A percentile compares a stretch with the other conserved stretches of the same genome.
Evolutionary conservation across 2,888 invertebrate species (phyloP).

Genomic region (Caenorhabditis wallacei): DNA sequence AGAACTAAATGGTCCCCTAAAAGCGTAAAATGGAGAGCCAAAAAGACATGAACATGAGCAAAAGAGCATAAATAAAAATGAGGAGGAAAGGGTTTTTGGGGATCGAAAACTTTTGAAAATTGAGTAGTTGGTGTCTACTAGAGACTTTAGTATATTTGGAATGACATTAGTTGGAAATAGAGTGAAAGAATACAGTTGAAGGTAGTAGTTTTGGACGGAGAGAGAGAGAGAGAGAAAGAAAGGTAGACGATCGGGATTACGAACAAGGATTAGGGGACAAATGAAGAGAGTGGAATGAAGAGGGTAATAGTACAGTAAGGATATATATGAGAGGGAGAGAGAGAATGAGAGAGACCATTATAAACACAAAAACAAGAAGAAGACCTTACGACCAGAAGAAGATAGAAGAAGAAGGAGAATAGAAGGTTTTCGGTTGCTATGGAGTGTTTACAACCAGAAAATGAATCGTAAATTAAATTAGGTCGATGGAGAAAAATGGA

Average conservation of each 20-base stretch:
- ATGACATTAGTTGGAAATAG: constrained; percentile 25
- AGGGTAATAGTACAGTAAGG: constrained; percentile 35
- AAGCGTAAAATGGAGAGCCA: constrained; percentile 15
- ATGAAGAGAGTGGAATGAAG: constrained; percentile 8
- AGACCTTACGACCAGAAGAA: constrained; percentile 23
- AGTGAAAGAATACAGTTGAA: constrained; percentile 38
- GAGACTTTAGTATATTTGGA: constrained; percentile 3
- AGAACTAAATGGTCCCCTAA: constrained; percentile 38
- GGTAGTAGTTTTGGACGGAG: neutral
- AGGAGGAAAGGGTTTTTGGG: constrained; percentile 7
- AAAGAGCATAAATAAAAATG: constrained; percentile 38
- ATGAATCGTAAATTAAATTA: constrained; percentile 13
- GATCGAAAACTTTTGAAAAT: constrained; percentile 22
- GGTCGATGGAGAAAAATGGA: neutral
- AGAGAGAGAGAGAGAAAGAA: constrained; percentile 4
- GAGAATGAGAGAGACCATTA: constrained; percentile 2
- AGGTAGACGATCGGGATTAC: constrained; percentile 38
- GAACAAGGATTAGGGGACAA: constrained; percentile 47
- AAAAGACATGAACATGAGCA: constrained; percentile 38
- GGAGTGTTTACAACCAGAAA: constrained; percentile 6
- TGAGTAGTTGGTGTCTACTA: constrained; percentile 17
- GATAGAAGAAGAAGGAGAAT: constrained; percentile 11
- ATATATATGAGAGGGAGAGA: neutral
- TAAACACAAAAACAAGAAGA: neutral
- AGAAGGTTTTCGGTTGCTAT: constrained; percentile 8